Evolutionary conservation across 2,113 vertebrate species (phyloP).

Genomic region (Calyptomena viridis): DNA sequence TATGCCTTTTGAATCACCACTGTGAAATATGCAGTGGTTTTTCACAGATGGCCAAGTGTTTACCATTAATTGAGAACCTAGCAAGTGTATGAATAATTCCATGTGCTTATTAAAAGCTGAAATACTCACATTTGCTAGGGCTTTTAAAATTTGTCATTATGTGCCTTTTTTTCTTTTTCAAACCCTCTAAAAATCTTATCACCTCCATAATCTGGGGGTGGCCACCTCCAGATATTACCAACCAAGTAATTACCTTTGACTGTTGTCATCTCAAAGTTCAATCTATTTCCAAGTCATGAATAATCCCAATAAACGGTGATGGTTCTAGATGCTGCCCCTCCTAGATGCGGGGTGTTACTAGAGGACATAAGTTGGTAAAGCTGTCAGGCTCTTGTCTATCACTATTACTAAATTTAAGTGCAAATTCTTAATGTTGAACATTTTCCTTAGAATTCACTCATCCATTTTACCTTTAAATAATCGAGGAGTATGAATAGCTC

Average conservation of each 20-base stretch:
- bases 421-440: background rate
- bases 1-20: background rate
- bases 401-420: background rate
- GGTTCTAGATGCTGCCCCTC: background rate
- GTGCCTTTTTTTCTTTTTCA: background rate
- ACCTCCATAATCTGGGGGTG: background rate
- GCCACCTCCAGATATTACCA: background rate
- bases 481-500: background rate
- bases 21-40: background rate
- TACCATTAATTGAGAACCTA: background rate
- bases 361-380: background rate
- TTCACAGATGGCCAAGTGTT: background rate
- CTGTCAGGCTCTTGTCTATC: background rate
- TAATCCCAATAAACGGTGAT: background rate
- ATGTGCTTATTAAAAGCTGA: background rate
- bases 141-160: background rate
- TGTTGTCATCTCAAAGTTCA: background rate
- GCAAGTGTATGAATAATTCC: background rate
- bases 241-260: background rate
- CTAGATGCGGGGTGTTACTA: background rate
- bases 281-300: background rate
- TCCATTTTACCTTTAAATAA: background rate
- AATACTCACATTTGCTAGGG: background rate
- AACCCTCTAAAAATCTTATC: background rate
- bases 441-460: background rate